Evolutionary conservation across 2,113 vertebrate genomes (phyloP).

Genomic region (Equus quagga): DNA sequence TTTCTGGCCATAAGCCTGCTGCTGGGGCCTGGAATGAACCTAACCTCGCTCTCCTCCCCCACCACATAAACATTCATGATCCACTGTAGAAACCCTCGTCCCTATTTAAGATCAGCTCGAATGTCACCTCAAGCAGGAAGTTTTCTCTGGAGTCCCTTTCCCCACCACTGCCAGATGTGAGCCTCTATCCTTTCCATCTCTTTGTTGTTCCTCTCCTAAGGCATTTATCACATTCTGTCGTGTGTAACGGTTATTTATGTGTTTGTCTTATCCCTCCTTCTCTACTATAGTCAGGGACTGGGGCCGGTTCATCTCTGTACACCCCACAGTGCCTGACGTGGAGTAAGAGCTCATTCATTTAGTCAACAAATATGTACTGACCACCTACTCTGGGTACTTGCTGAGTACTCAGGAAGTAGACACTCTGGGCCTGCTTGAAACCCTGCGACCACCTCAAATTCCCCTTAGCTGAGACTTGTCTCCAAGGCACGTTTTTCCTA

Average conservation of each 20-base stretch:
- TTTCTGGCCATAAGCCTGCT: constrained; percentile 56
- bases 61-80: constrained; percentile 67
- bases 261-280: constrained; percentile 44
- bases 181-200: neutral
- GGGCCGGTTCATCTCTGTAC: neutral
- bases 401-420: constrained; percentile 38
- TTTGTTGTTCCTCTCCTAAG: constrained; percentile 55
- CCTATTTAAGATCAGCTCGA: constrained; percentile 59
- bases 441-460: neutral
- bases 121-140: constrained; percentile 54
- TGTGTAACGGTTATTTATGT: constrained; percentile 61
- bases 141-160: constrained; percentile 58
- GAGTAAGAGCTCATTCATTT: constrained; percentile 9
- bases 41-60: neutral
- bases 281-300: neutral
- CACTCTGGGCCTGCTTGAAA: neutral
- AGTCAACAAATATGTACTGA: constrained; percentile 62
- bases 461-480: neutral
- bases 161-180: constrained; percentile 62
- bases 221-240: constrained; percentile 64
- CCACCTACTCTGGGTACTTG: constrained; percentile 49
- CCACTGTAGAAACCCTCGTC: constrained; percentile 56
- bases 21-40: constrained; percentile 63
- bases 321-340: neutral
- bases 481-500: neutral